phyloP scores from a whole-genome alignment of 2,888 invertebrate species.

The Auanema sp. region DNA sequence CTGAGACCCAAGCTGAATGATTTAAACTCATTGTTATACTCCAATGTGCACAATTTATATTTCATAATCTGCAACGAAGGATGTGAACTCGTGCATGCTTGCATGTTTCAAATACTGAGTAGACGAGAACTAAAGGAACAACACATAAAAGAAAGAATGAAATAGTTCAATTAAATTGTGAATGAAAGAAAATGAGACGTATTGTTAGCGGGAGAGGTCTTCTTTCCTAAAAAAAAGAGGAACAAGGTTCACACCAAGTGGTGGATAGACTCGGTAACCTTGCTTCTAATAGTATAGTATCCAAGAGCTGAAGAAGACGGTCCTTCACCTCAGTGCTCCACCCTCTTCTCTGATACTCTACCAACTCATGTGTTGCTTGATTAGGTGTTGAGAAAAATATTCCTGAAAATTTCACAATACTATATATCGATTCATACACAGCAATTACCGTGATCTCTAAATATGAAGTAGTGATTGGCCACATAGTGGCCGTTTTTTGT shows the following conservation, averaged over 20 bases:
- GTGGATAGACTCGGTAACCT: not conserved
- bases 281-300: not conserved
- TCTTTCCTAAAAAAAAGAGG: not conserved
- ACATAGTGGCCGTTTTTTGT: constrained; percentile 19
- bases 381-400: not conserved
- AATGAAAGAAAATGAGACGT: constrained; percentile 3
- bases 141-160: not conserved
- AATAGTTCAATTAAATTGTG: not conserved
- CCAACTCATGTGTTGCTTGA: not conserved
- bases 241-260: too few relatives aligned
- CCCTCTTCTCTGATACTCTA: not conserved
- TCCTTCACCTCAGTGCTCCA: not conserved
- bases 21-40: too few relatives aligned
- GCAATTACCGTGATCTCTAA: constrained; percentile 1
- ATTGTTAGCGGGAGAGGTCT: not conserved
- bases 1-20: too few relatives aligned
- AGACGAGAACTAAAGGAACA: too few relatives aligned
- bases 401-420: constrained; percentile 2
- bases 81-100: too few relatives aligned
- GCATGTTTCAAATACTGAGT: too few relatives aligned
- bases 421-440: not conserved
- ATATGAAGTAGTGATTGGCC: constrained; percentile 1
- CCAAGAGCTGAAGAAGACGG: not conserved
- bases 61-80: too few relatives aligned
- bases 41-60: too few relatives aligned